Base-by-base conservation (phyloP, 2,888 invertebrate genomes). In the Drosophila affinis region DNA sequence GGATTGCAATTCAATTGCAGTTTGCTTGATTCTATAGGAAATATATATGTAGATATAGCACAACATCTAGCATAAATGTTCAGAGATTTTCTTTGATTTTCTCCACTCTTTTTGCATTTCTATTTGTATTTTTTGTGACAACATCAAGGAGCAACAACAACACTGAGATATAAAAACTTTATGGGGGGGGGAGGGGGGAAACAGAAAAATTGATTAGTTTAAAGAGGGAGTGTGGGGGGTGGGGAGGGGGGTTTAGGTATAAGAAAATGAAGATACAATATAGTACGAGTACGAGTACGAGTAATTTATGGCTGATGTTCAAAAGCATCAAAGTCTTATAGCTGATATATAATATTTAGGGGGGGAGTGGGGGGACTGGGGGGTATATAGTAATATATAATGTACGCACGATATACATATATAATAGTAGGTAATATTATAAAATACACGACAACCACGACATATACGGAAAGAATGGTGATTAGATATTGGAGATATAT, bases 71-170 rank as follows among this genome's bases (percentile, higher is more conserved):
- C 74, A 77, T 44, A 73, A 48, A 53, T 21, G 27, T 49, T 63
- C 29, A 62, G 24, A 62, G 24, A 21, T 59, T 70, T 34, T 59
- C 47, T 47, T 58, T 45, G 71, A 64, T 65, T 69, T 63, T 54
- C 60, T 71, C 81, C 29, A 64, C 24, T 65, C 55, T 62, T 62
- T 57, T 55, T 64, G n/a, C n/a, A 58, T 63, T 51, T 59, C 57
- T 64, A 24, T 24, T 24, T 24, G 4, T 51, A 64, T 53, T 70
- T 86, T 88, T 80, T 4, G 24, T 77, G 76, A 90, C 89, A 88
- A 90, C 90, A 90, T 88, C 82, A 77, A 89, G 62, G 77, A 90
- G 89, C 89, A 90, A 90, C 89, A 90, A 90, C 90, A 90, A 90
- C 76, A 77, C 78, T 88, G 81, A 87, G 78, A 81, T 81, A 82